Base-by-base conservation (phyloP, 2,113 vertebrate genomes). In the Orientallactaga bullata region DNA sequence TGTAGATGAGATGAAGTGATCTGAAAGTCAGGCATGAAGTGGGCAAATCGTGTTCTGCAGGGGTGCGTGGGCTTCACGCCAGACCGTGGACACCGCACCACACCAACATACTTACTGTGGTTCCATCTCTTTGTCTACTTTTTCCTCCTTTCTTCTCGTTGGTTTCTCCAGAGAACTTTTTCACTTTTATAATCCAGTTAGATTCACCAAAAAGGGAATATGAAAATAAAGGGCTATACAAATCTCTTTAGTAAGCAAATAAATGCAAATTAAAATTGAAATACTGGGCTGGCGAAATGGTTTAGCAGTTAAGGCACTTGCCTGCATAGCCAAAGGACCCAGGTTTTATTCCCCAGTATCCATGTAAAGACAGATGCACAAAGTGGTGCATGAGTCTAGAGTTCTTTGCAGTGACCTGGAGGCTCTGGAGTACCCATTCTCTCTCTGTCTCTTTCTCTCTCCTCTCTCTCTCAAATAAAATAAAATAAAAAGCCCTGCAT, bases 191-290 rank as follows among this genome's bases (percentile, higher is more conserved):
- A 39, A 78, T 84, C 91, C 65, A 71, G 63, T 90, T 95, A 83
- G 42, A 87, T 55, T 74, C 20, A 16, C 39, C 24, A 77, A 69
- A 60, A 84, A 73, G 83, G 60, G 58, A 90, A 58, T 85, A 13
- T 3, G 37, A 77, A 74, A 82, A 35, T n/a, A 90, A 77, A 83
- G 28, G 5, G 7, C 71, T 30, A 39, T 47, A 84, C 13, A 42
- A 24, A 85, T 71, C 42, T 85, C 32, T 37, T 69, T 71, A 88
- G 66, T 55, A 74, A 90, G 74, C 37, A 82, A 68, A 88, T 39
- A 88, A 88, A 89, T 4, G 21, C 26, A 89, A 89, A 85, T 88
- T 58, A 63, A 88, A 89, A 84, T 81, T 28, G 68, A 80, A 95
- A 81, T 80, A 47, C 42, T 47, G 42, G 8, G 42, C 42, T 47